phyloP scores from a whole-genome alignment of 1,140 invertebrate genomes.

The Drusus annulatus region DNA sequence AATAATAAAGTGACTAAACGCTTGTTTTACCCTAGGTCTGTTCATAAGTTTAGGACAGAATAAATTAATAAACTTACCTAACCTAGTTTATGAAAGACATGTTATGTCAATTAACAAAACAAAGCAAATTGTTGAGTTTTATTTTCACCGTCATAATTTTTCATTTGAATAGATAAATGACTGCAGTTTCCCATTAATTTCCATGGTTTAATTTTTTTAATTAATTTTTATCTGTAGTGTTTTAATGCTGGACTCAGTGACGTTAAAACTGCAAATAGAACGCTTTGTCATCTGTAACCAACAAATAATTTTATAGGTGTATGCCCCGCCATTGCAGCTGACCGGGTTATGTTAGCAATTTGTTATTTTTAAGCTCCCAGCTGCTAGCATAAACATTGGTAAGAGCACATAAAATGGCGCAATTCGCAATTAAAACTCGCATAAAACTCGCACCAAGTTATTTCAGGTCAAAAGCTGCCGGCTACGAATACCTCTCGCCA shows the following conservation, averaged over 20 bases:
- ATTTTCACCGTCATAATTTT: no score
- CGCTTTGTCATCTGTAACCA: no score
- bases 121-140: no score
- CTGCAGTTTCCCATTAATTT: no score
- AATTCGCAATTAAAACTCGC: constrained; percentile 34
- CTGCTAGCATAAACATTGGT: neutral
- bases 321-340: neutral
- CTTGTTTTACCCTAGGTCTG: no score
- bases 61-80: no score
- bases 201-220: neutral
- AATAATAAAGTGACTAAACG: no score
- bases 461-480: constrained; percentile 25
- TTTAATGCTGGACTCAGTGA: neutral
- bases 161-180: no score
- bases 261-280: neutral
- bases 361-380: constrained; percentile 14
- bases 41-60: no score
- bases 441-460: neutral
- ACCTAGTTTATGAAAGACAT: no score
- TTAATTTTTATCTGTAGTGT: neutral
- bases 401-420: neutral
- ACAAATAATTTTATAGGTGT: neutral
- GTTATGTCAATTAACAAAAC: no score
- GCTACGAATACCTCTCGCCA: neutral
- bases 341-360: constrained; percentile 14